Percentiles rank a stretch among this genome's conserved stretches.
These are phyloP conservation scores for Protomyctophum bolini DNA, from an alignment of 2,113 vertebrate species.

Conservation along the genomic window DNA sequence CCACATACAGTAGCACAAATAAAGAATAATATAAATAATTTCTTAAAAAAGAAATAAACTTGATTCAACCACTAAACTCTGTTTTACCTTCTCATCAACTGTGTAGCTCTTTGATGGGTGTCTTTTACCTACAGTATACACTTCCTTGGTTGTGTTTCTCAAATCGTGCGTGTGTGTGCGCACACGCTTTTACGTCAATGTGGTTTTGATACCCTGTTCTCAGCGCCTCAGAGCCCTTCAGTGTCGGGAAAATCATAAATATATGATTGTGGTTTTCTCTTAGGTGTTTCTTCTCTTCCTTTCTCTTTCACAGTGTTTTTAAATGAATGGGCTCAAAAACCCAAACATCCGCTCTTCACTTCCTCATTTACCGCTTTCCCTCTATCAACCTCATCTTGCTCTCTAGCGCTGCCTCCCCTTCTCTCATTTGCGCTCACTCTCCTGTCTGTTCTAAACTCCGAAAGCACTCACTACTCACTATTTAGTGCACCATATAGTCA, in stretches of 20 bases:
- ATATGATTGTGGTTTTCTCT: constrained; percentile 76
- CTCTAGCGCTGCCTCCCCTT: constrained; percentile 29
- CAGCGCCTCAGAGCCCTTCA: constrained; percentile 70
- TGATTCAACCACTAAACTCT: background rate
- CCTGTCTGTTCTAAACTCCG: background rate
- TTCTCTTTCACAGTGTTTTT: constrained; percentile 68
- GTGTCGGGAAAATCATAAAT: constrained; percentile 79
- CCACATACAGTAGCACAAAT: background rate
- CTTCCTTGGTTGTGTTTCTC: constrained; percentile 42
- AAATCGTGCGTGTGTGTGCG: constrained; percentile 23
- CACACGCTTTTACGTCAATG: constrained; percentile 76
- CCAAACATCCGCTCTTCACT: constrained; percentile 82
- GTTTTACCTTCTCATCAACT: background rate
- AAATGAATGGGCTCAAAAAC: constrained; percentile 82
- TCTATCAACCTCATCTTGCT: constrained; percentile 54
- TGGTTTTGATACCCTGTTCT: constrained; percentile 63
- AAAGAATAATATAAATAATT: no score
- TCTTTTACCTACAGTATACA: constrained; percentile 3
- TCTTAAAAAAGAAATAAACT: background rate
- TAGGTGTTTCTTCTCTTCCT: constrained; percentile 75
- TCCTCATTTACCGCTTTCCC: constrained; percentile 80
- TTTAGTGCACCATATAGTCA: no score
- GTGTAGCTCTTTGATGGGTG: background rate
- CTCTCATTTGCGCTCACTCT: constrained; percentile 13
- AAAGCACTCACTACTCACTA: no score